Evolutionary conservation across 2,888 invertebrate genomes (phyloP).

Genomic region (Macrosoma leucophasiata): DNA sequence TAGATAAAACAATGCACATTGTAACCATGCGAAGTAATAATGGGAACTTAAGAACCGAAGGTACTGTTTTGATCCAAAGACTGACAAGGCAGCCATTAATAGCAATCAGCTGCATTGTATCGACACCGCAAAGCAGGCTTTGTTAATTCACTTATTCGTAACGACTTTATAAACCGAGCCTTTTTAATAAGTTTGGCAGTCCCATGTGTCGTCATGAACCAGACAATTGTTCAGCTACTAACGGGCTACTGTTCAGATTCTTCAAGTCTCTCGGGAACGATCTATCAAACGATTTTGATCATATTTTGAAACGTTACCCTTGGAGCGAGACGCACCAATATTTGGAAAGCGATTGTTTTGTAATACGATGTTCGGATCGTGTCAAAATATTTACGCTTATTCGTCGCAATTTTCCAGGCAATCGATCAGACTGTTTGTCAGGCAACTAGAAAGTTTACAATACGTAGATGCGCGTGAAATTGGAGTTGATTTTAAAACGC

Average conservation of each 20-base stretch:
- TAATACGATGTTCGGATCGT: conserved; percentile 58
- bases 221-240: no score
- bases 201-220: no score
- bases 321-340: conserved; percentile 35
- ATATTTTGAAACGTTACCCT: conserved; percentile 53
- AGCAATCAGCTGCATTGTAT: conserved; percentile 5
- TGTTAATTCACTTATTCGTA: no score
- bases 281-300: conserved; percentile 65
- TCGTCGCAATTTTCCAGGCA: conserved; percentile 59
- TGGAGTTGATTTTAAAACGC: conserved; percentile 55
- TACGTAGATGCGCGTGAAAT: conserved; percentile 54
- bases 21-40: no score
- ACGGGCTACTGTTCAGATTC: conserved; percentile 47
- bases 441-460: conserved; percentile 42
- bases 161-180: conserved; percentile 2
- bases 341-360: conserved; percentile 65
- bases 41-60: no score
- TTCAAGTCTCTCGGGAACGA: conserved; percentile 52
- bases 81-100: no score
- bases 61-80: no score
- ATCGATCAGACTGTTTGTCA: conserved; percentile 56
- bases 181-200: no score
- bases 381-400: conserved; percentile 71
- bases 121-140: no score
- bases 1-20: no score